phyloP scores from a whole-genome alignment of 2,797 vertebrate genomes.

The Leuciscus waleckii region DNA sequence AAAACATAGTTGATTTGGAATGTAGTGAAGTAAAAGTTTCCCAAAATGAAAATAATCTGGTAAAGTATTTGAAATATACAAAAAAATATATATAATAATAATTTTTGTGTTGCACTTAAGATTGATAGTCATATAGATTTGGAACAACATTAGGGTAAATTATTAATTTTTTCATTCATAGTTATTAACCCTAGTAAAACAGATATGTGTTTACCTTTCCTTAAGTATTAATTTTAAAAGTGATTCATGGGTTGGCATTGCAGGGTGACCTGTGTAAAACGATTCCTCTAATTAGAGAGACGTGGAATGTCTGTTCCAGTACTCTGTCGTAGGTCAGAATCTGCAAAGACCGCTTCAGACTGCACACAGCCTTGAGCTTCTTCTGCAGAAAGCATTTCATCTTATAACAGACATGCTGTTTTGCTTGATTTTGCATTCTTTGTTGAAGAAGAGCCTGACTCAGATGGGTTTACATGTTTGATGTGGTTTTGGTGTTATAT shows the following conservation, averaged over 20 bases:
- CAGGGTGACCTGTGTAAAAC: not conserved
- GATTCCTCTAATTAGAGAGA: slow-evolving; percentile 15
- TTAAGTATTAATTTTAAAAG: not conserved
- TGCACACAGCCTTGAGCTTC: slow-evolving; percentile 5
- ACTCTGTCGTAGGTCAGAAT: slow-evolving; percentile 26
- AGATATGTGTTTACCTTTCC: not conserved
- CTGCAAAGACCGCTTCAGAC: slow-evolving; percentile 22
- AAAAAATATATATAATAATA: too few relatives aligned
- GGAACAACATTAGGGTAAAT: too few relatives aligned
- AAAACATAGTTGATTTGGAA: not conserved
- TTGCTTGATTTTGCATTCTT: slow-evolving; percentile 14
- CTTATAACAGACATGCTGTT: slow-evolving; percentile 24
- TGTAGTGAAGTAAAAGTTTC: not conserved
- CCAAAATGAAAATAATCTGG: not conserved
- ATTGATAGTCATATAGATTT: too few relatives aligned
- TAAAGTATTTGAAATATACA: not conserved
- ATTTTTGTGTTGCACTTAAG: too few relatives aligned
- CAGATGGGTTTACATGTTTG: slow-evolving; percentile 39
- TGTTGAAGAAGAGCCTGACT: slow-evolving; percentile 33
- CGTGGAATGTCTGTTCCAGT: not conserved
- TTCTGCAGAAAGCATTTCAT: slow-evolving; percentile 15
- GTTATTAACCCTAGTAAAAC: not conserved
- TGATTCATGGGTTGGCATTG: not conserved
- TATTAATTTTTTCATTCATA: not conserved
- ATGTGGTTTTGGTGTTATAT: slow-evolving; percentile 35